phyloP scores from a whole-genome alignment of 2,888 invertebrate genomes.

The Branchipolynoe longqiensis region DNA sequence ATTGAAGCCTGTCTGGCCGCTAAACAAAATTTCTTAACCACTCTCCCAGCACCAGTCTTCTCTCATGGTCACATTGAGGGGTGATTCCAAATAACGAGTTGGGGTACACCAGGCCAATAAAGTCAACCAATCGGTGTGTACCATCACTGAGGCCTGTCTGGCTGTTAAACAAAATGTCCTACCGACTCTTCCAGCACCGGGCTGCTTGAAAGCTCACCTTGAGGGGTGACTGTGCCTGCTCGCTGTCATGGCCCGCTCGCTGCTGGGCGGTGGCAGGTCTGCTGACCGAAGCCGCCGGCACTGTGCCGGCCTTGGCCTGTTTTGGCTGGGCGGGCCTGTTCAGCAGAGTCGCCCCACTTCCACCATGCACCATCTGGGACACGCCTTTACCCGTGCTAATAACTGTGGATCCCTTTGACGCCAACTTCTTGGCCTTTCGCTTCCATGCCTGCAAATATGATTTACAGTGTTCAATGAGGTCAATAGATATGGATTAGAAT shows the following conservation, averaged over 20 bases:
- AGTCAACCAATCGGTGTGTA: too few species aligned
- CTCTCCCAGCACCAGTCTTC: too few species aligned
- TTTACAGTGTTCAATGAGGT: too few species aligned
- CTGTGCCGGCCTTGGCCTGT: background rate
- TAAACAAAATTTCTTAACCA: too few species aligned
- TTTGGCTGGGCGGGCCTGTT: background rate
- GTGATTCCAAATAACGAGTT: too few species aligned
- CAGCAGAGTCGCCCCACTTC: background rate
- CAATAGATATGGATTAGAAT: too few species aligned
- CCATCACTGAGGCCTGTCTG: too few species aligned
- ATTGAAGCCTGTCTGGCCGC: too few species aligned
- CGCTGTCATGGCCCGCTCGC: background rate
- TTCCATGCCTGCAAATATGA: conserved; percentile 90
- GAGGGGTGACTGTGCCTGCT: background rate
- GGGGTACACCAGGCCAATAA: too few species aligned
- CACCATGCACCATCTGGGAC: conserved; percentile 49
- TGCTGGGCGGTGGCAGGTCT: background rate
- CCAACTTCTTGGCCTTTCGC: conserved; percentile 89
- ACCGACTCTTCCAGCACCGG: too few species aligned
- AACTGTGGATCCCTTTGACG: conserved; percentile 83
- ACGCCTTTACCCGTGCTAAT: conserved; percentile 81
- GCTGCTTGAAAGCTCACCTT: conserved; percentile 2
- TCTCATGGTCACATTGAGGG: too few species aligned
- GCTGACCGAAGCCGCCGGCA: background rate
- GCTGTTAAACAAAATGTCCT: too few species aligned